Evolutionary conservation across 2,113 vertebrate species (phyloP).

Genomic region (Elachura formosa): DNA sequence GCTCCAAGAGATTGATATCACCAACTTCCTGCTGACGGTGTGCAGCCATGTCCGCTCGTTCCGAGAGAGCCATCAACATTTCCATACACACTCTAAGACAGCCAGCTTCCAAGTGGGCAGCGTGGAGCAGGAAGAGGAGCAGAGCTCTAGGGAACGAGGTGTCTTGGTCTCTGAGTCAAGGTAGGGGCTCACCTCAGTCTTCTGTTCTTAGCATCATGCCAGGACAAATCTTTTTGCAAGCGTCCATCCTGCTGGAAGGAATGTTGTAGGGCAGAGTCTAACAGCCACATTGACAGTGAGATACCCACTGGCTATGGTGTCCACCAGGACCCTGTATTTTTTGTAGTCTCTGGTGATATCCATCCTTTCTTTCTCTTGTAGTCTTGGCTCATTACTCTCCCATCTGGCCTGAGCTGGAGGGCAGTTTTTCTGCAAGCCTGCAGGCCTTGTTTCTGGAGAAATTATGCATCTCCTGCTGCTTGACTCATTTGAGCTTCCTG

Average conservation of each 20-base stretch:
- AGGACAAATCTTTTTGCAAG: background rate
- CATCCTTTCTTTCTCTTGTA: background rate
- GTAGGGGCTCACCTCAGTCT: conserved; percentile 39
- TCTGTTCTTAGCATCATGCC: background rate
- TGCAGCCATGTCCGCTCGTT: conserved; percentile 86
- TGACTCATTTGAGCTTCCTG: background rate
- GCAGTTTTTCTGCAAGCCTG: background rate
- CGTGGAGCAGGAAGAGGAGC: conserved; percentile 71
- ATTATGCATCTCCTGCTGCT: background rate
- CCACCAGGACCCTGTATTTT: background rate
- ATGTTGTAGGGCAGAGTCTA: background rate
- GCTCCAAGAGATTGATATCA: conserved; percentile 94
- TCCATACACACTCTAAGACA: conserved; percentile 28
- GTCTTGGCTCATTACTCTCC: background rate
- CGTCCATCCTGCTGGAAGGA: background rate
- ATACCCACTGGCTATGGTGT: background rate
- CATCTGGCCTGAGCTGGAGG: background rate
- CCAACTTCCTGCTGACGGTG: conserved; percentile 87
- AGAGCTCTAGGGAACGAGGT: conserved; percentile 55
- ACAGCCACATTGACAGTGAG: background rate
- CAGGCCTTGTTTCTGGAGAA: background rate
- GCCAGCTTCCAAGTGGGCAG: conserved; percentile 77
- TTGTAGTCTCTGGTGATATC: background rate
- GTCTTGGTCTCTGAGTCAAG: conserved; percentile 79
- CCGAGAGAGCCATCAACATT: conserved; percentile 67